Conservation (phyloP, 1,140 invertebrate species). For the Musca vetustissima region DNA sequence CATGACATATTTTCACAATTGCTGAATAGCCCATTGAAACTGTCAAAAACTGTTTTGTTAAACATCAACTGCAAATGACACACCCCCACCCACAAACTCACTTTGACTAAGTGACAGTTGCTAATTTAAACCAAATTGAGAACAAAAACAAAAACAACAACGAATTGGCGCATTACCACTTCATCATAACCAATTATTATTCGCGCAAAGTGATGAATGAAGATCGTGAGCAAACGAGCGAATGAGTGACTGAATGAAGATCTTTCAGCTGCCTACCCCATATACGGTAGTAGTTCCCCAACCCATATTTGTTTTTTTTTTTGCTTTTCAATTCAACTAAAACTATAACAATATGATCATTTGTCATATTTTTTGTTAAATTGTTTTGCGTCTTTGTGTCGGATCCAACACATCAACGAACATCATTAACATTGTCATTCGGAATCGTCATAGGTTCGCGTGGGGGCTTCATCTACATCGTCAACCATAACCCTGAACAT, state of each 20-base stretch:
- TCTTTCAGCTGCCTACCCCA: no score
- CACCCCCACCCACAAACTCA: background rate
- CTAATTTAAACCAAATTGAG: background rate
- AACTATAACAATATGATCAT: background rate
- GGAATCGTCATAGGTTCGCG: background rate
- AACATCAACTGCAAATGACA: background rate
- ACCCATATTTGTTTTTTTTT: no score
- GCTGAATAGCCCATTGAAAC: no score
- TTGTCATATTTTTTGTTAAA: constrained; percentile 4
- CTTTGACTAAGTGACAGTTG: background rate
- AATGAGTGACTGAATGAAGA: no score
- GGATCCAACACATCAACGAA: background rate
- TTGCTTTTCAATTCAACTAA: no score
- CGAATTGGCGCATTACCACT: no score
- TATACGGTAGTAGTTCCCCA: no score
- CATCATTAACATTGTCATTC: background rate
- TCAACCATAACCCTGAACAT: background rate
- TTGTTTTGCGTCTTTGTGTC: background rate
- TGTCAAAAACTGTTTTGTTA: no score
- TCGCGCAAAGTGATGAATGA: no score
- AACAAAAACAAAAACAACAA: background rate
- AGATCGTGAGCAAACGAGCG: no score
- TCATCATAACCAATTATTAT: no score
- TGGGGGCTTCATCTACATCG: background rate
- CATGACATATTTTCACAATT: background rate